Evolutionary conservation across 2,888 invertebrate species (phyloP).

Genomic region (Ophonus ardosiacus): DNA sequence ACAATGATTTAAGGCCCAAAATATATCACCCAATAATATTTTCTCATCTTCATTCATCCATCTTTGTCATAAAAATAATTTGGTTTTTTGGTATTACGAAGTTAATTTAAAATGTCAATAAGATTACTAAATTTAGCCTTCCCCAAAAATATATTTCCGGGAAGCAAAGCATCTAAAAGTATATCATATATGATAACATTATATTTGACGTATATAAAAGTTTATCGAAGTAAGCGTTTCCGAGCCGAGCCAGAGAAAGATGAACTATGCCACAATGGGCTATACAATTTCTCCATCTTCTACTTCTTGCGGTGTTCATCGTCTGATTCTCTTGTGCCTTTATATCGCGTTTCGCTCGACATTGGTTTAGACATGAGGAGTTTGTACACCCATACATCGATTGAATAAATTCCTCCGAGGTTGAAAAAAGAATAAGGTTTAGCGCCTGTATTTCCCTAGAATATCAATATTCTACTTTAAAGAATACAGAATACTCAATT

Average conservation of each 20-base stretch:
- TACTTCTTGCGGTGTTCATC: too few relatives aligned
- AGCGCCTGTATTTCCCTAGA: neutral
- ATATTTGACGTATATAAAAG: conserved; percentile 60
- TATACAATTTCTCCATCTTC: too few relatives aligned
- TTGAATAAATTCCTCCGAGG: conserved; percentile 12
- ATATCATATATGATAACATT: conserved; percentile 55
- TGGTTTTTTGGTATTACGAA: too few relatives aligned
- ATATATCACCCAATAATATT: too few relatives aligned
- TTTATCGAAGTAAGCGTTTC: conserved; percentile 55
- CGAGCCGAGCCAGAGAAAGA: neutral
- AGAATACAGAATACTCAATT: too few relatives aligned
- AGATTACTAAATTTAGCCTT: too few relatives aligned
- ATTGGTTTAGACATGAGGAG: conserved; percentile 5
- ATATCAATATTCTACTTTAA: neutral
- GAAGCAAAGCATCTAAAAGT: conserved; percentile 14
- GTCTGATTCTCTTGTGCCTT: neutral
- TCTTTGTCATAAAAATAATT: too few relatives aligned
- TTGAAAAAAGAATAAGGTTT: conserved; percentile 5
- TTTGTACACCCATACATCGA: conserved; percentile 6
- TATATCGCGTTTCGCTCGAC: neutral
- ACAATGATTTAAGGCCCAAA: too few relatives aligned
- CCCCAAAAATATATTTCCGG: too few relatives aligned
- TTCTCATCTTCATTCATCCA: too few relatives aligned
- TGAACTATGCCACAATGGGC: conserved; percentile 45
- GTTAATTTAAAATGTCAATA: too few relatives aligned